Base-by-base conservation (phyloP, 2,113 vertebrate species). In the Rhinoderma darwinii region DNA sequence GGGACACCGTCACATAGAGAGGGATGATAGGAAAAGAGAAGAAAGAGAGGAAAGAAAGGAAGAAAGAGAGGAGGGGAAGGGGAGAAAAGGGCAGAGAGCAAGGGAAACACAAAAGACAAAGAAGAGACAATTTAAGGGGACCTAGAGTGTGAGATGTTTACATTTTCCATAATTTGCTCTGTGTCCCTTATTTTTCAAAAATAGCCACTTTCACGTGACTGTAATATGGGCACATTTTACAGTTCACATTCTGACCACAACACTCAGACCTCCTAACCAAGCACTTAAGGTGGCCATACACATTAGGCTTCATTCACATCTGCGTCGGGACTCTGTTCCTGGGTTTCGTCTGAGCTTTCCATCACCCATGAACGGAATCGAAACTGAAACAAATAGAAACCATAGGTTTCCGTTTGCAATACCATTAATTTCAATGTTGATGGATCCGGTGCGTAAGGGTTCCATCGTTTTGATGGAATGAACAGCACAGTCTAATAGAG, bases 21-120 rank as follows among this genome's bases (percentile, higher is more conserved):
- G 85, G 85, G 78, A 87, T 78, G 82, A 81, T 43, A 61, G 9
- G 86, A 81, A 88, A 70, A 83, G 84, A 77, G 72, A 83, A 74
- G 27, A 75, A 81, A n/a, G 37, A 39, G 63, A 32, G 47, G n/a
- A 72, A 44, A 81, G 35, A 78, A 47, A 73, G 0, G 59, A 54
- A 61, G 61, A 63, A 73, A 56, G 12, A 30, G 30, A 77, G 54
- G 89, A 39, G 76, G 47, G 59, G 84, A 44, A 2, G 27, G 7
- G 18, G 3, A 39, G 10, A 83, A 32, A 37, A 17, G 41, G 75
- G 12, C 35, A 56, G 20, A 22, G 47, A 35, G 27, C 47, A 75
- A 4, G 35, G 59, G 0, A 35, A 86, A 32, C 25, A 47, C 20
- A 35, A 9, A 39, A 30, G 41, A 25, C 7, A 82, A 4, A 86